A percentile compares a stretch with the other conserved stretches of the same genome.
These are phyloP conservation scores for Balaeniceps rex DNA, from an alignment of 2,113 vertebrate genomes.

Conservation along the genomic window DNA sequence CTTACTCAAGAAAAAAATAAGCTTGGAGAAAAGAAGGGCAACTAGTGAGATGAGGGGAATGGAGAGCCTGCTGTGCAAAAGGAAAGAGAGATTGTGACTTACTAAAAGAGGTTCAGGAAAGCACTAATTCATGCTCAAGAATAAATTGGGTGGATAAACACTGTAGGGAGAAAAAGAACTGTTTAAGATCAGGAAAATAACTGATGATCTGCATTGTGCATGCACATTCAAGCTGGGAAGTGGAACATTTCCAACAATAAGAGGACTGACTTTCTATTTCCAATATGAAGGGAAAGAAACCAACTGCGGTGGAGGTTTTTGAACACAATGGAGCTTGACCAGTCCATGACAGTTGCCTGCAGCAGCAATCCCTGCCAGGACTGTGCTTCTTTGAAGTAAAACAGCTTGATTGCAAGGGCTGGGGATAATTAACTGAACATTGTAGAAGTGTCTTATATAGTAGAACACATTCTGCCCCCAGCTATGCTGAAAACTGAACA, in stretches of 20 bases:
- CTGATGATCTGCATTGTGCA: neutral
- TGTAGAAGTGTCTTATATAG: neutral
- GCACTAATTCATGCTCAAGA: neutral
- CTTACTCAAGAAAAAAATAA: neutral
- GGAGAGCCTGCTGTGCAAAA: neutral
- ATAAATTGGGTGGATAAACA: neutral
- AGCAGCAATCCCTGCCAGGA: neutral
- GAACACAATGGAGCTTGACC: neutral
- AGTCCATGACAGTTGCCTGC: neutral
- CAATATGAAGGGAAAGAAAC: neutral
- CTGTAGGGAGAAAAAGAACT: neutral
- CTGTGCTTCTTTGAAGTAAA: neutral
- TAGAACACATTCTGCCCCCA: neutral
- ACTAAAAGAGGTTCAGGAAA: neutral
- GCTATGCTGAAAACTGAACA: neutral
- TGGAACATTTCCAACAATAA: neutral
- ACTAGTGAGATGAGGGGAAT: neutral
- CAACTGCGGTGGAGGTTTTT: neutral
- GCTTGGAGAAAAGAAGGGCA: neutral
- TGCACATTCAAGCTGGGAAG: neutral
- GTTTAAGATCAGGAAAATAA: neutral
- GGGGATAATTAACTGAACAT: neutral
- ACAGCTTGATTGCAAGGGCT: neutral
- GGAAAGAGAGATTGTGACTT: neutral
- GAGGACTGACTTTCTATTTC: neutral